Conservation (phyloP, 2,113 vertebrate species). For the Micromys minutus region DNA sequence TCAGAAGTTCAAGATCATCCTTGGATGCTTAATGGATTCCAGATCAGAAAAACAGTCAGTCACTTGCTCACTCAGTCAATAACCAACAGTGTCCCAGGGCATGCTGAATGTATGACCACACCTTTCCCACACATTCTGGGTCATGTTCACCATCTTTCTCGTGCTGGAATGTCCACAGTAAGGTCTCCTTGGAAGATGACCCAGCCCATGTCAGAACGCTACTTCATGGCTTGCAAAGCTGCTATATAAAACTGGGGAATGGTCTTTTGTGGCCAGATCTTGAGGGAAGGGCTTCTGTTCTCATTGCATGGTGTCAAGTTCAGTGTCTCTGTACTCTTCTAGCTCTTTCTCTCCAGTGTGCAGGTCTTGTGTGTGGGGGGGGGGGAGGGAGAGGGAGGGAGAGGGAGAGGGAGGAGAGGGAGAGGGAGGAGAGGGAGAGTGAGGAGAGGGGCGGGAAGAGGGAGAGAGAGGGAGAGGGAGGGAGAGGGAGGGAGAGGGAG, state of each 20-base stretch:
- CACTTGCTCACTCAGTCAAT: not conserved
- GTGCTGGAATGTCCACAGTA: not conserved
- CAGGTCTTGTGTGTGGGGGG: no score
- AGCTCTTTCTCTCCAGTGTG: not conserved
- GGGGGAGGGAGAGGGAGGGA: no score
- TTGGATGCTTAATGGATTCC: not conserved
- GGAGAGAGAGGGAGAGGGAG: no score
- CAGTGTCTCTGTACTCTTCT: not conserved
- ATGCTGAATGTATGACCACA: fast-evolving
- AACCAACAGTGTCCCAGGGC: not conserved
- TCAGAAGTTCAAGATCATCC: not conserved
- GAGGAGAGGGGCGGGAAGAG: no score
- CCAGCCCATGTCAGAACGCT: no score
- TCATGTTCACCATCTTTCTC: not conserved
- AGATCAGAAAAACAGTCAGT: not conserved
- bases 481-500: no score
- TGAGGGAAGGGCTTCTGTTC: not conserved
- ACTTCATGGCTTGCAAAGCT: not conserved
- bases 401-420: no score
- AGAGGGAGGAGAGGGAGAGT: no score
- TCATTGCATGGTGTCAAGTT: not conserved
- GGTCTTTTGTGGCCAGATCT: not conserved
- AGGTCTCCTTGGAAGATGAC: not conserved
- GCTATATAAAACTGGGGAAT: no score
- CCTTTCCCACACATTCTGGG: not conserved